phyloP scores from a whole-genome alignment of 2,888 invertebrate genomes.

The Cordilura impudica region DNA sequence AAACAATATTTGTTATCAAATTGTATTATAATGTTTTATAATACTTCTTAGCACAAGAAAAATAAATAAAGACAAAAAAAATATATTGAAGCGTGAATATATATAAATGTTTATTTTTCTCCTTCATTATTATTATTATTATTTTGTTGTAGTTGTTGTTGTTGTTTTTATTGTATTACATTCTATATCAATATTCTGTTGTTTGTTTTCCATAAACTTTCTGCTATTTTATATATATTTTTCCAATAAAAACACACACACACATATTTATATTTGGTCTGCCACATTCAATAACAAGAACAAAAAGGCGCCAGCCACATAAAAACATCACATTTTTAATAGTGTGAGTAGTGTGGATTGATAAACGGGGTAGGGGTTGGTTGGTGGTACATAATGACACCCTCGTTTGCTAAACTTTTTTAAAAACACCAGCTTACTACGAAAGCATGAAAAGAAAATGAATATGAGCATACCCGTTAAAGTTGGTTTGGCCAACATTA shows the following conservation, averaged over 20 bases:
- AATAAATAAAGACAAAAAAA: conserved; percentile 16
- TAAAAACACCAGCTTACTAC: conserved; percentile 19
- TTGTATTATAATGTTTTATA: conserved; percentile 36
- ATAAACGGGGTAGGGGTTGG: background rate
- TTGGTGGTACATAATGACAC: conserved; percentile 12
- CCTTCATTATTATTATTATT: background rate
- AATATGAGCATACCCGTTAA: too few relatives aligned
- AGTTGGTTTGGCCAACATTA: background rate
- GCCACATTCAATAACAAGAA: background rate
- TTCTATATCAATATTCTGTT: conserved; percentile 26
- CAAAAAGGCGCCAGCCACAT: conserved; percentile 47
- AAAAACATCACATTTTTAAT: conserved; percentile 38
- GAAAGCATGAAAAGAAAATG: background rate
- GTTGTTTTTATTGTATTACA: background rate
- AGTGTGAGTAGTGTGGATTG: background rate
- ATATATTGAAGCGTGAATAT: conserved; percentile 17
- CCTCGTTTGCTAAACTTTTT: background rate
- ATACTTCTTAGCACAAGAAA: conserved; percentile 4
- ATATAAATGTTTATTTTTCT: conserved; percentile 10
- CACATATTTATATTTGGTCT: background rate
- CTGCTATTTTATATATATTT: conserved; percentile 33
- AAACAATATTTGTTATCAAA: conserved; percentile 16
- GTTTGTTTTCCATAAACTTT: conserved; percentile 51
- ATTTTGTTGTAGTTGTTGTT: background rate
- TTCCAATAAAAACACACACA: conserved; percentile 43